Evolutionary conservation across 2,113 vertebrate genomes (phyloP), one percentile per base, ranked within the genome.

Genomic region (Neolamprologus hecqui): DNA sequence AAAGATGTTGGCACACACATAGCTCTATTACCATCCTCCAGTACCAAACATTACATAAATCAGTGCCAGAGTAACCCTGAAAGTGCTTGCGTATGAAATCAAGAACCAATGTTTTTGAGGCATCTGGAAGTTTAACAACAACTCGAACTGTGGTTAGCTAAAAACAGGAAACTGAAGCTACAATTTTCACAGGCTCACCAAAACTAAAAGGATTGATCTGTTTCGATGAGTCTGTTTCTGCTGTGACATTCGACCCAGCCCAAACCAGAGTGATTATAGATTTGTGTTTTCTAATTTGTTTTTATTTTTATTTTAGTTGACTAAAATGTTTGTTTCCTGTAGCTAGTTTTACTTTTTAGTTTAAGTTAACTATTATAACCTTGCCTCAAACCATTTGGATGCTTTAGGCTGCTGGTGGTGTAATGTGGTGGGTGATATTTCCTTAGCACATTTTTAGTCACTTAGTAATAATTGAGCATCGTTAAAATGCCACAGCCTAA

Each of bases 261-360:
- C 60, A 65, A 65, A 65, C 31, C 19, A 37, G 4, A 13, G 60
- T 37, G 10, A 65, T 65, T 37, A 37, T 21, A 37, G 33, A 37
- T 45, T 49, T 19, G 3, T 12, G 15, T 37, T 65, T 37, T 1
- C 33, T 37, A 65, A 65, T 65, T 37, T 0, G 0, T 68, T 65
- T 65, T 65, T 37, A 68, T 37, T 37, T 68, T 68, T 68, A 21
- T 68, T n/a, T 13, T 68, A 68, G 11, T 68, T 37, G 60, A 68
- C 60, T 8, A 13, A 68, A 37, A 37, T 68, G 33, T 68, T 65
- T 37, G 11, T 68, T 65, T 21, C 31, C 33, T 0, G 0, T n/a
- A 37, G 60, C 19, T 65, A 7, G 60, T 13, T 65, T 65, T 37
- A 68, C 33, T 68, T 37, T 68, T 68, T 68, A 3, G 6, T 68